Evolutionary conservation across 23 tunicate species (phyloP), one percentile per base, ranked within the genome.

Genomic region (Ascidia mentula): DNA sequence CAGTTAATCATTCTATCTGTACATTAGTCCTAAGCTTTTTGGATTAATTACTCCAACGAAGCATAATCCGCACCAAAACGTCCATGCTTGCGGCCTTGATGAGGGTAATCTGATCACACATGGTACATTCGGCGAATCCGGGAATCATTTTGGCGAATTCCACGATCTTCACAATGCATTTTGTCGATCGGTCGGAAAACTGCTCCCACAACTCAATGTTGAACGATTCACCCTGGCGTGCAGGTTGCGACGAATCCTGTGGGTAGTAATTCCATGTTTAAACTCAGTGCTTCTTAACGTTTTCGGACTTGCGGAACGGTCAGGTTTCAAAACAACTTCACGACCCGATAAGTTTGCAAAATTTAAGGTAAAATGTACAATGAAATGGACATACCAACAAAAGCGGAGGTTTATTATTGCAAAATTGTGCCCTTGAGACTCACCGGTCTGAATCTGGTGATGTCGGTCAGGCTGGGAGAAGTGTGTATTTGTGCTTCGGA

Each of bases 101-200:
- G 80, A 87, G 42, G 4, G 73, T 81, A 1, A 87, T 79, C 45
- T 87, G 77, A 40, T 87, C 91, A 18, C 69, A 34, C 6, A 60
- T 87, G 6, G 81, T 37, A 34, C 85, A 87, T 2, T 74, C 77
- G 9, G 61, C 76, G 34, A 87, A 87, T 9, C 91, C 91, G 31
- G 91, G 91, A 45, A 87, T 77, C 20, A 40, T 45, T 61, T 81
- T 87, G 37, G 91, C 91, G 46, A 87, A 87, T 36, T 87, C 77
- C 0, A 87, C 91, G 35, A 87, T 87, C 28, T 87, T 87, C 81
- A 80, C 86, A 38, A 87, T 87, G 37, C 91, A 87, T 77, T 87
- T 87, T 31, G 85, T 85, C 22, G 85, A 80, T 26, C 91, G 60
- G 39, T 87, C 91, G 59, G 80, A 80, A 38, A 87, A 87, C 31